Base-by-base conservation (phyloP, 2,113 vertebrate species). In the Naja naja region DNA sequence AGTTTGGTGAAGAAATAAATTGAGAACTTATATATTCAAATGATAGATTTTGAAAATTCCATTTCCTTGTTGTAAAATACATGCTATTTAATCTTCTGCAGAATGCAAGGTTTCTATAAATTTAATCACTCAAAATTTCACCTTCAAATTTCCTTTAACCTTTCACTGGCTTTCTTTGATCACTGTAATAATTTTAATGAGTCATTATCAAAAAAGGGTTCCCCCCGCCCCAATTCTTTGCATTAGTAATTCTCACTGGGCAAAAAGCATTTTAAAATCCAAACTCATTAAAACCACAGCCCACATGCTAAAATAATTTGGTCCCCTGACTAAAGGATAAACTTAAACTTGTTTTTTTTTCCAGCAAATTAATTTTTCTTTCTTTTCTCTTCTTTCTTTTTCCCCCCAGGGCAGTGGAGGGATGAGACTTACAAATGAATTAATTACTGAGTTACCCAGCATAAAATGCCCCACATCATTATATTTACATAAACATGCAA, bases 401-500 rank as follows among this genome's bases (percentile, higher is more conserved):
- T 94, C 91, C 96, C 96, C 49, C 7, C 11, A 9, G n/a, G 81
- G 54, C 55, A 89, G 95, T 95, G 93, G 94, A 85, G 90, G 91
- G 88, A 95, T 64, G 89, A 90, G n/a, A 89, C 43, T 95, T 96
- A 97, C 95, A 97, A 96, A 97, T 98, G 97, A 97, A 97, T 97
- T 97, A 98, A 97, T 97, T 96, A 95, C 96, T 95, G 95, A 97
- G 94, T 93, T 96, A 97, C 94, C 96, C 94, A 95, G 94, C 95
- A 96, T 97, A 95, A 97, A 97, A 96, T 93, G 96, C 94, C 96
- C 96, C 94, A 89, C 97, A 96, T 97, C 97, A 96, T 97, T 98
- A 97, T 97, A 96, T 97, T 96, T 97, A 95, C 96, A 97, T 97
- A 98, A 98, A 97, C 97, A 97, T 94, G 94, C 94, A 74, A 34